A percentile compares a stretch with the other conserved stretches of the same genome.
Conservation (phyloP, 2,888 invertebrate species). For the Conops quadrifasciatus region DNA sequence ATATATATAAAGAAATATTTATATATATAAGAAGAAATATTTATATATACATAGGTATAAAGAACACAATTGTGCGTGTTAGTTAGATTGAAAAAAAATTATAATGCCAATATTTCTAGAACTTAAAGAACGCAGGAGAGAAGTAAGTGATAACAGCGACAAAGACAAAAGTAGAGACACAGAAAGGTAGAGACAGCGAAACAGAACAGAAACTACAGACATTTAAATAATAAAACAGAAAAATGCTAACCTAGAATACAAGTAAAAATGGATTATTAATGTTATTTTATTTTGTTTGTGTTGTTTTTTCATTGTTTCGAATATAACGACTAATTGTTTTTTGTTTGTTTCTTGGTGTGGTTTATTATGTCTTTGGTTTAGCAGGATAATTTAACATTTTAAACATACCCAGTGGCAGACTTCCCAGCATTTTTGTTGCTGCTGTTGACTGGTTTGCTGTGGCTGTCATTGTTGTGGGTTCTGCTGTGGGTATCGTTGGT, state of each 20-base stretch:
- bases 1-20: too few relatives aligned
- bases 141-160: slow-evolving; percentile 12
- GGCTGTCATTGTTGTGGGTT: slow-evolving; percentile 32
- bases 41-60: background rate
- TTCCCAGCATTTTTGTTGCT: slow-evolving; percentile 61
- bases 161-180: slow-evolving; percentile 11
- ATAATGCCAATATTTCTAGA: background rate
- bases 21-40: too few relatives aligned
- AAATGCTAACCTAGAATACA: slow-evolving; percentile 6
- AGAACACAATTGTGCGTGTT: background rate
- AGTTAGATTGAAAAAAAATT: slow-evolving; percentile 10
- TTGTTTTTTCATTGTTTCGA: slow-evolving; percentile 4
- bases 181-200: slow-evolving; percentile 20
- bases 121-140: slow-evolving; percentile 1
- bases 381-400: slow-evolving; percentile 19
- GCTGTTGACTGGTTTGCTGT: slow-evolving; percentile 44
- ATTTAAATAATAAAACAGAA: slow-evolving; percentile 24
- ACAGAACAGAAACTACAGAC: slow-evolving; percentile 32
- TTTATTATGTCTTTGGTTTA: slow-evolving; percentile 22
- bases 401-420: slow-evolving; percentile 64
- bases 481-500: slow-evolving; percentile 35
- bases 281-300: background rate
- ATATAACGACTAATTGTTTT: slow-evolving; percentile 16
- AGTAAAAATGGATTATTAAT: background rate
- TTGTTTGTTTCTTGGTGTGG: slow-evolving; percentile 9